Conservation (phyloP, 2,888 invertebrate genomes). For the Agrochola litura region DNA sequence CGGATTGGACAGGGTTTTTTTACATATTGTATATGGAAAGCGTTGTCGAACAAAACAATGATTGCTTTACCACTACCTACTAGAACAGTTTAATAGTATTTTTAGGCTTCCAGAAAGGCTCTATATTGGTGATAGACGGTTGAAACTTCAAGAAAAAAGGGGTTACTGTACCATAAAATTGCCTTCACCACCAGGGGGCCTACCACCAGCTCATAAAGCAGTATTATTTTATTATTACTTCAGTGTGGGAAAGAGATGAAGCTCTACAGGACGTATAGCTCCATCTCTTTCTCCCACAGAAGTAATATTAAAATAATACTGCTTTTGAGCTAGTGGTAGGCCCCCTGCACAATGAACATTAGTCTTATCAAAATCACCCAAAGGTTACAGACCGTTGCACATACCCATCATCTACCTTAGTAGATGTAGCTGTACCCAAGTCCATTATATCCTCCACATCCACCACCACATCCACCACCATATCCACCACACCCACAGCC, state of each 20-base stretch:
- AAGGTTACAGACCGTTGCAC: neutral
- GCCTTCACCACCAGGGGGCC: neutral
- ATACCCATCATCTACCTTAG: conserved; percentile 1
- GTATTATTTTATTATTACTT: too few relatives aligned
- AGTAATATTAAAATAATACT: too few relatives aligned
- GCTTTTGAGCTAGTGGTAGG: too few relatives aligned
- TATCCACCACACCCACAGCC: conserved; percentile 55
- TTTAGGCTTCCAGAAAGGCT: neutral
- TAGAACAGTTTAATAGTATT: too few relatives aligned
- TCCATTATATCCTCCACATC: conserved; percentile 35
- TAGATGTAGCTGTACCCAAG: conserved; percentile 35
- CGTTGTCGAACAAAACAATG: too few relatives aligned
- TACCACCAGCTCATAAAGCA: too few relatives aligned
- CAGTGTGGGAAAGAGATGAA: too few relatives aligned
- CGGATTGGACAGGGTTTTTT: too few relatives aligned
- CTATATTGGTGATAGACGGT: neutral
- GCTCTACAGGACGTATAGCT: too few relatives aligned
- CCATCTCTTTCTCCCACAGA: too few relatives aligned
- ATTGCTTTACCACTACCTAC: too few relatives aligned
- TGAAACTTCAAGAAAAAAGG: neutral
- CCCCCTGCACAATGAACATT: neutral
- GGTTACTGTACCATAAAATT: neutral
- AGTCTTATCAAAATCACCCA: neutral
- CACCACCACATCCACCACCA: conserved; percentile 15
- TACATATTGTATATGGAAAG: too few relatives aligned